Percentiles rank a stretch among this genome's conserved stretches.
Conservation (phyloP, 2,888 invertebrate species). For the Theretra japonica region DNA sequence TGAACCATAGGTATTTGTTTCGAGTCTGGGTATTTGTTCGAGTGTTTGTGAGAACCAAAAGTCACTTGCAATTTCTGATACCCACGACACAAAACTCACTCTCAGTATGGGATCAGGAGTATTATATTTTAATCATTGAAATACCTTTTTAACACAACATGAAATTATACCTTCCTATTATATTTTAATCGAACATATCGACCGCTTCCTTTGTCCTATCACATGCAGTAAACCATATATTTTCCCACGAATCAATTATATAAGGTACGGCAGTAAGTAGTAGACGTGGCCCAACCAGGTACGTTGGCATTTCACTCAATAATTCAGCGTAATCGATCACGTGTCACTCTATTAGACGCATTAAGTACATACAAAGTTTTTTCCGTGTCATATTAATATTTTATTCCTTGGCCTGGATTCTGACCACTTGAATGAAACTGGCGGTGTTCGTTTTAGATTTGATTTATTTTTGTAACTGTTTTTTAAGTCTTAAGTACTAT, state of each 20-base stretch:
- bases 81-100: too few relatives aligned
- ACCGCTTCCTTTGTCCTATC: neutral
- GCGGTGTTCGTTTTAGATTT: neutral
- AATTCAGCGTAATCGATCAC: conserved; percentile 56
- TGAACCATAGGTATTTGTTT: too few relatives aligned
- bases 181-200: neutral
- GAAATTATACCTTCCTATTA: neutral
- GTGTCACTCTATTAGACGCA: conserved; percentile 18
- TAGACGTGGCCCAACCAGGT: conserved; percentile 23
- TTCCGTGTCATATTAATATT: neutral
- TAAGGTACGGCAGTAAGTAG: conserved; percentile 8
- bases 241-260: conserved; percentile 12
- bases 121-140: too few relatives aligned
- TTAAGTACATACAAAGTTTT: neutral
- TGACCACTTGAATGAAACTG: neutral
- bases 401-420: neutral
- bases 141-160: neutral
- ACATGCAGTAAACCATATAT: neutral
- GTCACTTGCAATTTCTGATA: too few relatives aligned
- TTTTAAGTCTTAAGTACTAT: too few relatives aligned
- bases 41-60: too few relatives aligned
- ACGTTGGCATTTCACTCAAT: conserved; percentile 39
- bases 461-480: too few relatives aligned
- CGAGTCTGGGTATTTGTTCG: too few relatives aligned
- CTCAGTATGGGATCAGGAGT: too few relatives aligned